Percentiles rank a stretch among this genome's conserved stretches.
These are phyloP conservation scores for Gymnothorax javanicus DNA, from an alignment of 2,797 vertebrate genomes.

Conservation along the genomic window DNA sequence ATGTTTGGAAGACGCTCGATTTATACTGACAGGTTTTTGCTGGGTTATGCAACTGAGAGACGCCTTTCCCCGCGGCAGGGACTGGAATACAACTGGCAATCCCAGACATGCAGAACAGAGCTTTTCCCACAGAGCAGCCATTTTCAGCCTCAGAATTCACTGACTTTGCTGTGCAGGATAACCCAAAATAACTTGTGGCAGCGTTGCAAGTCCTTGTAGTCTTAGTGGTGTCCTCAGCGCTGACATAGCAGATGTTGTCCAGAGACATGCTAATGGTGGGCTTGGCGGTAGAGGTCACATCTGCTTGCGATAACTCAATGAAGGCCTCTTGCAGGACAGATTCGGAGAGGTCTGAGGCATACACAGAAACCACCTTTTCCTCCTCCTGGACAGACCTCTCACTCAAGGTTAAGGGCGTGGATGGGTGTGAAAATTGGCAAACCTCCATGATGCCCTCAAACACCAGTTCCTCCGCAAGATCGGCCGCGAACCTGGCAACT, in stretches of 20 bases:
- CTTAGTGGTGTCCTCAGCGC: slow-evolving; percentile 71
- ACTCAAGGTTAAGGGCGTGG: slow-evolving; percentile 78
- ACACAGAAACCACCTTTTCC: slow-evolving; percentile 86
- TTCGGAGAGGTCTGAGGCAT: slow-evolving; percentile 93
- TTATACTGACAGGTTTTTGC: slow-evolving; percentile 63
- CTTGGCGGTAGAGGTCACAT: slow-evolving; percentile 88
- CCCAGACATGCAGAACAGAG: slow-evolving; percentile 90
- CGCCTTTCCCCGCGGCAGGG: slow-evolving; percentile 85
- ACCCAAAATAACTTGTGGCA: slow-evolving; percentile 66
- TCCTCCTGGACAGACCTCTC: slow-evolving; percentile 76
- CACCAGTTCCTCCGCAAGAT: slow-evolving; percentile 93
- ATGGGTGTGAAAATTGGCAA: slow-evolving; percentile 93
- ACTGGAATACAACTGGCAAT: slow-evolving; percentile 91
- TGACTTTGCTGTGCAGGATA: slow-evolving; percentile 53
- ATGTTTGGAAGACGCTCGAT: slow-evolving; percentile 50
- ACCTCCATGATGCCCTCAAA: slow-evolving; percentile 99
- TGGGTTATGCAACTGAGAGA: slow-evolving; percentile 74
- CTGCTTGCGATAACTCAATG: slow-evolving; percentile 92
- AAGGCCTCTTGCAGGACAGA: slow-evolving; percentile 98
- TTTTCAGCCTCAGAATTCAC: slow-evolving; percentile 65
- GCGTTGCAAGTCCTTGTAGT: slow-evolving; percentile 72
- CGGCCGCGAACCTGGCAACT: slow-evolving; percentile 86
- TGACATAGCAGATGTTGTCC: slow-evolving; percentile 86
- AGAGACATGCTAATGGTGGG: slow-evolving; percentile 92
- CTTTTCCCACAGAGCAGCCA: slow-evolving; percentile 87